Conservation (phyloP, 64 coral and sea anemone genomes). For the Dendrophyllia cribrosa region DNA sequence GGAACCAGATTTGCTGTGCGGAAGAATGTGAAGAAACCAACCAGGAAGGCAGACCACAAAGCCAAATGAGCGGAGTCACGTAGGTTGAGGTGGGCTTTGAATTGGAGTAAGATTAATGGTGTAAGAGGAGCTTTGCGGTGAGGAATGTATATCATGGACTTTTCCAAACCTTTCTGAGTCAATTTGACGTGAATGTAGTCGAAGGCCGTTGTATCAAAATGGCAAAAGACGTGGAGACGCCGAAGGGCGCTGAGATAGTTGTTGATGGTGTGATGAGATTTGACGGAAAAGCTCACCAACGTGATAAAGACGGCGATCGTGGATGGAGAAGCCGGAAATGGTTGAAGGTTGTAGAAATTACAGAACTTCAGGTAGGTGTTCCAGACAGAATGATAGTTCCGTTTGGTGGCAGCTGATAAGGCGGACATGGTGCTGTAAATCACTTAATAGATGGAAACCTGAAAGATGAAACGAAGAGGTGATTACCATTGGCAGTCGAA, state of each 20-base stretch:
- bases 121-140: slow-evolving; percentile 32
- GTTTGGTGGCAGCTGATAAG: slow-evolving; percentile 19
- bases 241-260: background rate
- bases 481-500: too few species aligned
- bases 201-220: background rate
- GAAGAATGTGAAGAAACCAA: slow-evolving; percentile 50
- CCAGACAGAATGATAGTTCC: too few species aligned
- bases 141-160: slow-evolving; percentile 18
- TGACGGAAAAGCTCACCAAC: background rate
- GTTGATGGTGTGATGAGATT: background rate
- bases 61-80: slow-evolving; percentile 25
- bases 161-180: slow-evolving; percentile 27
- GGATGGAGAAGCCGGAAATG: background rate
- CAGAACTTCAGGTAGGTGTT: background rate
- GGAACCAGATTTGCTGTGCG: slow-evolving; percentile 19
- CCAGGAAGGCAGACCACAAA: background rate
- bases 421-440: background rate
- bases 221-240: background rate
- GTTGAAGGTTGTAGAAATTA: background rate
- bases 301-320: background rate
- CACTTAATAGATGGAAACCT: background rate
- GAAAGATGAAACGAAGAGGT: background rate
- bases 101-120: slow-evolving; percentile 6
- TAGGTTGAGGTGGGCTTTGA: background rate
- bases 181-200: slow-evolving; percentile 12